phyloP scores from a whole-genome alignment of 37 sponge, comb jelly and placozoan species.

The Axinella damicornis region DNA sequence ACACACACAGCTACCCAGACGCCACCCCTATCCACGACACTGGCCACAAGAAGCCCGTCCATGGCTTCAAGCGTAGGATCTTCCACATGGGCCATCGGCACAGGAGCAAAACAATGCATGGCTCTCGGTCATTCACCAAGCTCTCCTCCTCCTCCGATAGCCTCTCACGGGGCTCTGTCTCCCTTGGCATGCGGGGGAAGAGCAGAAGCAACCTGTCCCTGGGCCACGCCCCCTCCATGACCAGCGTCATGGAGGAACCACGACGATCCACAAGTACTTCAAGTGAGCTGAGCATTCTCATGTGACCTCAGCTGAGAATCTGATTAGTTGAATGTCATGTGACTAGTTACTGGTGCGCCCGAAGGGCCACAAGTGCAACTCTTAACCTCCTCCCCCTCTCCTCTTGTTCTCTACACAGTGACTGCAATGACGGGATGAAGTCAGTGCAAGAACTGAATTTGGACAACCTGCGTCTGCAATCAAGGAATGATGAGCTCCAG shows the following conservation, averaged over 20 bases:
- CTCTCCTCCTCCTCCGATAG: slow-evolving; percentile 25
- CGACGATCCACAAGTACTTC: slow-evolving; percentile 44
- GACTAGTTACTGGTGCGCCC: no score
- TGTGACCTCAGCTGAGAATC: no score
- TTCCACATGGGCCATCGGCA: neutral
- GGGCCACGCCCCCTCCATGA: slow-evolving; percentile 65
- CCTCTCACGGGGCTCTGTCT: neutral
- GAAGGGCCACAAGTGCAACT: no score
- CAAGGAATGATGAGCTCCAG: no score
- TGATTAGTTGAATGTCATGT: no score
- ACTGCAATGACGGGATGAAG: no score
- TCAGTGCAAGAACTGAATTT: no score
- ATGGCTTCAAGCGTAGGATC: neutral
- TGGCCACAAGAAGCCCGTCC: neutral
- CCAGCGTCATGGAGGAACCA: slow-evolving; percentile 54
- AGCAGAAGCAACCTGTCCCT: slow-evolving; percentile 64
- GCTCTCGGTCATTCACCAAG: slow-evolving; percentile 27
- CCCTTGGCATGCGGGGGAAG: slow-evolving; percentile 20
- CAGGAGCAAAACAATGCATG: slow-evolving; percentile 23
- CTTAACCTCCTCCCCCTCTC: no score
- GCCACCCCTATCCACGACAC: slow-evolving; percentile 12
- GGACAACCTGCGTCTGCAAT: no score
- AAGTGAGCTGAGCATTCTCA: no score
- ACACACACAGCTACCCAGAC: slow-evolving; percentile 17
- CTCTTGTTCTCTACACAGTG: no score